Evolutionary conservation across 2,888 invertebrate species (phyloP), one percentile per base, ranked within the genome.

Genomic region (Amphipyra tragopoginis): DNA sequence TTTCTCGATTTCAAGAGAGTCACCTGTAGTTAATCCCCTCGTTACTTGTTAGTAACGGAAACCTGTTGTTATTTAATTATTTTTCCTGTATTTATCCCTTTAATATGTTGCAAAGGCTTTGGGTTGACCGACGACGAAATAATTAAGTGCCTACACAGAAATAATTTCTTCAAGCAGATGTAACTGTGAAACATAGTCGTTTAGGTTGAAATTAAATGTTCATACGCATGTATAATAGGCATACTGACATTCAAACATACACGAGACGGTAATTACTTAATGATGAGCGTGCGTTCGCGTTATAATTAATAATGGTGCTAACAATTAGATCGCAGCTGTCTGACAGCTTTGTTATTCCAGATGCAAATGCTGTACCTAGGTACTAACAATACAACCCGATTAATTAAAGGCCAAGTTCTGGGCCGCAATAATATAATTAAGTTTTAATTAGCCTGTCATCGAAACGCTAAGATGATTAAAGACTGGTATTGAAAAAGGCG

Each of bases 241-340:
- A 6, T 4, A 36, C n/a, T 68, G 69, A 52, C 69, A 69, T 69
- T 69, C 21, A 52, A 36, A 38, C 7, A 1, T 14, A 40, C 14
- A 42, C 13, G 21, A 33, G 11, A 43, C 39, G 36, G 8, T 66
- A 61, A 68, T 67, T 61, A 33, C 45, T 50, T 42, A 53, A 51
- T 40, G 45, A 47, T 29, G 53, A 40, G 38, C 53, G 33, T 15
- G 40, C 57, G 33, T 36, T 50, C 38, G 14, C 21, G 3, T 34
- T 53, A 45, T 2, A 21, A 21, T 21, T 21, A 21, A 21, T 21
- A 11, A 42, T 15, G 42, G 38, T 14, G 9, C 26, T 38, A 34
- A 43, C 29, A 29, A 8, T 36, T 21, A 14, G 2, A 13, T 29
- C n/a, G n/a, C 60, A 67, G 45, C 53, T 66, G 61, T 54, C 53